Percentiles rank a stretch among this genome's conserved stretches.
Evolutionary conservation across 2,797 vertebrate species (phyloP).

Genomic region (Parambassis ranga): DNA sequence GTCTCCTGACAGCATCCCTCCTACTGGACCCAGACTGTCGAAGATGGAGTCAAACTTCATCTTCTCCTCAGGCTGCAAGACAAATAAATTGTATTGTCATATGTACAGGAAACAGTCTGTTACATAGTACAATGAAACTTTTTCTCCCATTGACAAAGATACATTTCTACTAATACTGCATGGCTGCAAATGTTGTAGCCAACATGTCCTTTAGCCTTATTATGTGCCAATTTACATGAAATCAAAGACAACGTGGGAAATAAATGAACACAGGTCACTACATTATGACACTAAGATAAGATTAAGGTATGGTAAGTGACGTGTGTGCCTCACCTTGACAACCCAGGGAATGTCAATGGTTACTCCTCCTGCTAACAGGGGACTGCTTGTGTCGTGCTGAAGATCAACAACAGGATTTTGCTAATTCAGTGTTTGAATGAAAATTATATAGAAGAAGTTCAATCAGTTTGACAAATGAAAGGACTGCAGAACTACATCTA

Average conservation of each 20-base stretch:
- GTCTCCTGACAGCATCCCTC: constrained; percentile 92
- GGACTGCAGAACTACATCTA: neutral
- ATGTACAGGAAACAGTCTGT: no score
- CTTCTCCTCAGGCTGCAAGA: constrained; percentile 90
- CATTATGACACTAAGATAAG: neutral
- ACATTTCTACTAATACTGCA: no score
- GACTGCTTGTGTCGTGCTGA: constrained; percentile 91
- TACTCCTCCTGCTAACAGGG: constrained; percentile 82
- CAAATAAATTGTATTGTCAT: neutral
- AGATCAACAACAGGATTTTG: constrained; percentile 22
- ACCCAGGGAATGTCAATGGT: constrained; percentile 87
- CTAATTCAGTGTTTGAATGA: neutral
- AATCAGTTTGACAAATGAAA: neutral
- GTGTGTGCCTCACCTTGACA: constrained; percentile 90
- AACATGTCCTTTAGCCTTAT: no score
- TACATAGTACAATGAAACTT: no score
- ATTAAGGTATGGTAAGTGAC: no score
- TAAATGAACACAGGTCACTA: neutral
- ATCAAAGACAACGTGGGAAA: no score
- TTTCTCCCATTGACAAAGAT: no score
- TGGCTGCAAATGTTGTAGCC: no score
- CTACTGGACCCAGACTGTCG: constrained; percentile 91
- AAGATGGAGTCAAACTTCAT: constrained; percentile 96
- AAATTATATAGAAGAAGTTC: neutral
- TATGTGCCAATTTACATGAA: no score